A percentile compares a stretch with the other conserved stretches of the same genome.
Conservation (phyloP, 1,140 invertebrate genomes). For the Wasmannia auropunctata region DNA sequence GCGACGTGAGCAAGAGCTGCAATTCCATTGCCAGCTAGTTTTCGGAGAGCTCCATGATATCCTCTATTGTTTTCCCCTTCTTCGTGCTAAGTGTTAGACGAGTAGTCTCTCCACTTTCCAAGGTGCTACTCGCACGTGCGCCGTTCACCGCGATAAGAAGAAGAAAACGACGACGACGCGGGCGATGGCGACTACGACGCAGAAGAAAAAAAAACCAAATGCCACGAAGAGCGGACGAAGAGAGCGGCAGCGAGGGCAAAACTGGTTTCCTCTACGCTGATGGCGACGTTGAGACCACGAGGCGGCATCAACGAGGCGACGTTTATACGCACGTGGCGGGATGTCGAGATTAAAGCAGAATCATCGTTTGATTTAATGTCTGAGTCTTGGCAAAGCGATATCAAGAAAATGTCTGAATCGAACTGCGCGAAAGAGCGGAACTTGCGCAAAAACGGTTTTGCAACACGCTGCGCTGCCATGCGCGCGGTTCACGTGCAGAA, state of each 20-base stretch:
- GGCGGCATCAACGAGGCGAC: conserved; percentile 35
- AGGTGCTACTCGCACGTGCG: conserved; percentile 79
- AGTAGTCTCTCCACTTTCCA: conserved; percentile 63
- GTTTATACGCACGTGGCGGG: conserved; percentile 28
- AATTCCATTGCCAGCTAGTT: background rate
- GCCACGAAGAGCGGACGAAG: conserved; percentile 7
- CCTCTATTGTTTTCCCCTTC: conserved; percentile 25
- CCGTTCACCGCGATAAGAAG: conserved; percentile 64
- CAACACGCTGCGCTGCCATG: background rate
- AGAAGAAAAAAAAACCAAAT: conserved; percentile 46
- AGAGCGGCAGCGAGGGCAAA: conserved; percentile 49
- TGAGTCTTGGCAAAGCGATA: background rate
- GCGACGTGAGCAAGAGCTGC: background rate
- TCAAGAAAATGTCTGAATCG: conserved; percentile 54
- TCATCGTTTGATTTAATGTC: conserved; percentile 54
- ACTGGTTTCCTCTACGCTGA: conserved; percentile 65
- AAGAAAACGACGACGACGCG: conserved; percentile 72
- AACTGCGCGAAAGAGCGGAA: conserved; percentile 56
- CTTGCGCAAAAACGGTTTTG: conserved; percentile 62
- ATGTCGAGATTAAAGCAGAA: conserved; percentile 19
- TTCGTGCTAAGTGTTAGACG: conserved; percentile 6
- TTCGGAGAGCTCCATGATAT: background rate
- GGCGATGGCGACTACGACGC: conserved; percentile 24
- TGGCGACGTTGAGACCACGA: conserved; percentile 59
- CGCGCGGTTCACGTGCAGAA: conserved; percentile 18